Conservation (phyloP, 2,113 vertebrate species). For the Acinonyx jubatus region DNA sequence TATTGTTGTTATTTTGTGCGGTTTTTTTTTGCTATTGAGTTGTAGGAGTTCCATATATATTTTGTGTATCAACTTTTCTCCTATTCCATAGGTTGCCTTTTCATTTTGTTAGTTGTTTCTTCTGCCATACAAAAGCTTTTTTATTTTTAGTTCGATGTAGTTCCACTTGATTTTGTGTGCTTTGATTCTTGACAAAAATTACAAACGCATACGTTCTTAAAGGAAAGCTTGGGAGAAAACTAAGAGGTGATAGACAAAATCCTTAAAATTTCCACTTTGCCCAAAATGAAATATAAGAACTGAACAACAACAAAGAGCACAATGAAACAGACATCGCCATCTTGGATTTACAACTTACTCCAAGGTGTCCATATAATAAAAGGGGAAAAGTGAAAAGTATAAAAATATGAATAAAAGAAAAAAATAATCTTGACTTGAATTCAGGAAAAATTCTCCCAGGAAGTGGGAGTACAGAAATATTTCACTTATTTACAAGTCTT, state of each 20-base stretch:
- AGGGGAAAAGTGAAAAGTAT: background rate
- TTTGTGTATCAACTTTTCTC: background rate
- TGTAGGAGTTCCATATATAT: background rate
- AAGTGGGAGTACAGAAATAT: background rate
- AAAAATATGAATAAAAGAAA: background rate
- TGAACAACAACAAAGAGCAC: background rate
- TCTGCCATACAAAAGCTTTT: background rate
- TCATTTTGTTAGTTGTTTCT: background rate
- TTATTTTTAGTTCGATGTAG: background rate
- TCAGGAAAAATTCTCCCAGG: constrained; percentile 10
- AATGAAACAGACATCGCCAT: background rate
- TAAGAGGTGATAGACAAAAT: background rate
- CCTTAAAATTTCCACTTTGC: background rate
- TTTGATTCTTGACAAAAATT: background rate
- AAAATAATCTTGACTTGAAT: background rate
- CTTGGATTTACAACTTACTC: background rate
- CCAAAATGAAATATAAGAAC: background rate
- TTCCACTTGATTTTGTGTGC: background rate
- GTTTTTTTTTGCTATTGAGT: background rate
- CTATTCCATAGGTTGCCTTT: background rate
- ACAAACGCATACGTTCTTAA: background rate
- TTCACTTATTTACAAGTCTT: background rate
- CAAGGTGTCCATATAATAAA: background rate
- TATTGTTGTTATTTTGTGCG: background rate
- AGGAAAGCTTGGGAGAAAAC: background rate